Conservation (phyloP, 2,113 vertebrate species). For the Pogona vitticeps region DNA sequence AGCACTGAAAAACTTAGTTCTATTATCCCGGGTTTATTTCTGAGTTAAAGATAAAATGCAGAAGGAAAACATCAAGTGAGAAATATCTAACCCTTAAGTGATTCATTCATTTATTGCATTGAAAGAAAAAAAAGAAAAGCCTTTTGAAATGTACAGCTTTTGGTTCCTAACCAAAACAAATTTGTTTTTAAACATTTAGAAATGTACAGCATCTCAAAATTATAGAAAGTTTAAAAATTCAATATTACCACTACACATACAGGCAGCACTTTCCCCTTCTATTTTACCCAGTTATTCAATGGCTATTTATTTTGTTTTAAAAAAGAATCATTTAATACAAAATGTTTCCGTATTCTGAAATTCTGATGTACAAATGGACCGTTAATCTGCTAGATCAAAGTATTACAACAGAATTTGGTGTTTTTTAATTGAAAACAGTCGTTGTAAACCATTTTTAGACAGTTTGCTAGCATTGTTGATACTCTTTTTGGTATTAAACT, state of each 20-base stretch:
- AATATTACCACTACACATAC: constrained; percentile 16
- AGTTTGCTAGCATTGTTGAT: background rate
- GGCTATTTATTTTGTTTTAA: background rate
- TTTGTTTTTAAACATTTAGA: constrained; percentile 7
- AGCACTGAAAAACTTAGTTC: background rate
- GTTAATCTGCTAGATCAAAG: constrained; percentile 8
- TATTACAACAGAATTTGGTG: background rate
- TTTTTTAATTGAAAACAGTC: constrained; percentile 15
- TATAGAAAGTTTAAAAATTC: constrained; percentile 41
- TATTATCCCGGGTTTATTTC: background rate
- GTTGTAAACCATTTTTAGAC: constrained; percentile 31
- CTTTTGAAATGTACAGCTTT: constrained; percentile 44
- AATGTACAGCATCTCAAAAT: constrained; percentile 40
- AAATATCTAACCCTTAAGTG: constrained; percentile 6
- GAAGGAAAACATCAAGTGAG: background rate
- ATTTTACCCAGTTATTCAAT: background rate
- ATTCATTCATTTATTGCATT: background rate
- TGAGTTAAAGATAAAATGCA: fast-evolving
- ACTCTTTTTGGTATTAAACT: constrained; percentile 38
- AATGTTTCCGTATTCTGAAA: constrained; percentile 17
- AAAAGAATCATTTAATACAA: background rate
- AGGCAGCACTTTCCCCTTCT: background rate
- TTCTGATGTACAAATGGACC: constrained; percentile 22
- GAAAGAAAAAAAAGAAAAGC: background rate
- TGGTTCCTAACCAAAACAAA: constrained; percentile 28